phyloP scores from a whole-genome alignment of 2,888 invertebrate genomes.

The Dicycla oo region DNA sequence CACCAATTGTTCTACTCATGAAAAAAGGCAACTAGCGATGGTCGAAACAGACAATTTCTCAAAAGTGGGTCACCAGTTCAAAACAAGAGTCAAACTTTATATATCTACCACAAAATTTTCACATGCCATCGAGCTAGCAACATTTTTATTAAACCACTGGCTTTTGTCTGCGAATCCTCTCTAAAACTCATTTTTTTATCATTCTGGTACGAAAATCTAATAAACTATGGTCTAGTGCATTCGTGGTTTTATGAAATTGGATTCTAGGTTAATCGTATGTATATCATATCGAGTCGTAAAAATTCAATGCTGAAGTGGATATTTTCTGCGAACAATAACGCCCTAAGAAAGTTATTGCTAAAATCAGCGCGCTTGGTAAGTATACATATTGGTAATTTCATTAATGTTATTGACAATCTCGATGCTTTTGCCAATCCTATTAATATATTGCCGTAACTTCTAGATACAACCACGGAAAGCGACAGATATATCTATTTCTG shows the following conservation, averaged over 20 bases:
- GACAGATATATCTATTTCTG: conserved; percentile 1
- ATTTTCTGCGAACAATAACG: conserved; percentile 25
- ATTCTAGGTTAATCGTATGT: conserved; percentile 51
- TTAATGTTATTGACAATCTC: conserved; percentile 24
- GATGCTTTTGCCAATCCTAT: background rate
- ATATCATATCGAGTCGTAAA: conserved; percentile 39
- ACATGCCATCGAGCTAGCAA: conserved; percentile 57
- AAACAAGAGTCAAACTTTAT: conserved; percentile 52
- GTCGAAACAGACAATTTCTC: conserved; percentile 46
- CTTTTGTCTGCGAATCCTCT: conserved; percentile 65
- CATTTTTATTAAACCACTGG: conserved; percentile 75
- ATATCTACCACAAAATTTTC: conserved; percentile 52
- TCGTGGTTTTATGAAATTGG: conserved; percentile 37
- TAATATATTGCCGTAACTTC: background rate
- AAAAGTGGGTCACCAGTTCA: conserved; percentile 58
- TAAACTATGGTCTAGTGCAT: conserved; percentile 66
- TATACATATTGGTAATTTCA: conserved; percentile 12
- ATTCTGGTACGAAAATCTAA: conserved; percentile 64
- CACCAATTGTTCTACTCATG: conserved; percentile 35
- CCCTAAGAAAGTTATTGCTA: conserved; percentile 20
- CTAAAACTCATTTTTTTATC: conserved; percentile 68
- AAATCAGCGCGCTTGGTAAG: conserved; percentile 25
- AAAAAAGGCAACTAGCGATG: conserved; percentile 50
- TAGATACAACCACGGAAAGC: background rate
- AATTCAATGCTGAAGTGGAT: conserved; percentile 14